A percentile compares a stretch with the other conserved stretches of the same genome.
phyloP scores from a whole-genome alignment of 2,113 vertebrate species.

The Syngnathus scovelli region DNA sequence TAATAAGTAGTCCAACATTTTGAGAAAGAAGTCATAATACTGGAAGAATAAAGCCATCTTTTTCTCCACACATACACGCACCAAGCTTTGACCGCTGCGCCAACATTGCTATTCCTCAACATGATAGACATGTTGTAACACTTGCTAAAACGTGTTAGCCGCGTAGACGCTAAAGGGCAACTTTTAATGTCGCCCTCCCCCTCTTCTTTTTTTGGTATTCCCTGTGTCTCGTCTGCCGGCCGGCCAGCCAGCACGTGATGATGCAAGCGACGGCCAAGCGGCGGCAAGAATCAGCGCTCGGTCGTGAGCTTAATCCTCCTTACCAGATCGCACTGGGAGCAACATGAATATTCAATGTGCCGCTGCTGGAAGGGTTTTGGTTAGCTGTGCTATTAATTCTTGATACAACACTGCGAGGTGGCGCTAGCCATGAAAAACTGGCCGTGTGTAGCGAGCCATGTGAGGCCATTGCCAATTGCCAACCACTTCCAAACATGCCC shows the following conservation, averaged over 20 bases:
- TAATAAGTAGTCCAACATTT: no score
- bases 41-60: no score
- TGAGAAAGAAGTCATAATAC: no score
- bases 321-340: not conserved
- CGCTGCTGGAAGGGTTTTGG: not conserved
- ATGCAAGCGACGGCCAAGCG: conserved; percentile 44
- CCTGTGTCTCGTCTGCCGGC: conserved; percentile 10
- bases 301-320: conserved; percentile 23
- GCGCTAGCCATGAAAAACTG: not conserved
- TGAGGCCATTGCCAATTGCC: no score
- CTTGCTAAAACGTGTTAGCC: not conserved
- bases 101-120: not conserved
- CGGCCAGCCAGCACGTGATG: conserved; percentile 35
- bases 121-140: not conserved
- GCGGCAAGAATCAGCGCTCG: conserved; percentile 31
- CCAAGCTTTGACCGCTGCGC: not conserved
- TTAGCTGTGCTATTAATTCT: not conserved
- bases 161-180: not conserved
- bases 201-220: conserved; percentile 17
- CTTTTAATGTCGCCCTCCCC: not conserved
- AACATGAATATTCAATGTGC: not conserved
- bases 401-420: not conserved
- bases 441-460: not conserved
- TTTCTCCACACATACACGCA: not conserved
- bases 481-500: not conserved